Evolutionary conservation across 2,797 vertebrate genomes (phyloP).

Genomic region (Pelodytes ibericus): DNA sequence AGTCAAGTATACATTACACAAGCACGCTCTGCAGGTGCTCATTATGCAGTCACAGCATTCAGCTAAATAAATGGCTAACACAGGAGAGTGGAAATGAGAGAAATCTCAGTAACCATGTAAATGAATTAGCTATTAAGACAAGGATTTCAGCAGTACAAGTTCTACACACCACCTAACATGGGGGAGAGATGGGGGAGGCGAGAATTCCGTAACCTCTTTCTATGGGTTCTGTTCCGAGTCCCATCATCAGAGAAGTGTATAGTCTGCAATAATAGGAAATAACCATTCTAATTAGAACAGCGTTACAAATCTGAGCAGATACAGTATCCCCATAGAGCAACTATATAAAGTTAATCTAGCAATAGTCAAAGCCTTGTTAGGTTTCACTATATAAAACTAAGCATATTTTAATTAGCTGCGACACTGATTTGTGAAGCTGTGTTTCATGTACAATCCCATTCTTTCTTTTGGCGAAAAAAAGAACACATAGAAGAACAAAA

Average conservation of each 20-base stretch:
- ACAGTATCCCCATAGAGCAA: constrained; percentile 25
- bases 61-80: constrained; percentile 61
- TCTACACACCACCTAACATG: constrained; percentile 40
- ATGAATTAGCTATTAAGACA: constrained; percentile 54
- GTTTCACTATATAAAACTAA: constrained; percentile 1
- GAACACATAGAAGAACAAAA: constrained; percentile 35
- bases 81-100: constrained; percentile 58
- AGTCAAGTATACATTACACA: constrained; percentile 60
- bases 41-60: constrained; percentile 64
- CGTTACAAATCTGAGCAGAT: constrained; percentile 13
- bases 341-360: constrained; percentile 34
- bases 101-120: constrained; percentile 59
- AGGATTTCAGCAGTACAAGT: constrained; percentile 50
- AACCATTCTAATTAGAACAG: constrained; percentile 22
- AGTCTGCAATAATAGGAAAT: constrained; percentile 6
- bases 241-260: constrained; percentile 1
- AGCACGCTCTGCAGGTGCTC: constrained; percentile 60
- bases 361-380: constrained; percentile 24
- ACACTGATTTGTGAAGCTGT: constrained; percentile 14
- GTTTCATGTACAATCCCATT: constrained; percentile 26
- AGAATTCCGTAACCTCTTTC: constrained; percentile 6
- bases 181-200: constrained; percentile 31
- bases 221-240: constrained; percentile 18
- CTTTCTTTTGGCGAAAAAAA: constrained; percentile 15
- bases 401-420: constrained; percentile 34